A percentile compares a stretch with the other conserved stretches of the same genome.
Evolutionary conservation across 2,888 invertebrate genomes (phyloP).

Genomic region (Megaustenia siamemsis): DNA sequence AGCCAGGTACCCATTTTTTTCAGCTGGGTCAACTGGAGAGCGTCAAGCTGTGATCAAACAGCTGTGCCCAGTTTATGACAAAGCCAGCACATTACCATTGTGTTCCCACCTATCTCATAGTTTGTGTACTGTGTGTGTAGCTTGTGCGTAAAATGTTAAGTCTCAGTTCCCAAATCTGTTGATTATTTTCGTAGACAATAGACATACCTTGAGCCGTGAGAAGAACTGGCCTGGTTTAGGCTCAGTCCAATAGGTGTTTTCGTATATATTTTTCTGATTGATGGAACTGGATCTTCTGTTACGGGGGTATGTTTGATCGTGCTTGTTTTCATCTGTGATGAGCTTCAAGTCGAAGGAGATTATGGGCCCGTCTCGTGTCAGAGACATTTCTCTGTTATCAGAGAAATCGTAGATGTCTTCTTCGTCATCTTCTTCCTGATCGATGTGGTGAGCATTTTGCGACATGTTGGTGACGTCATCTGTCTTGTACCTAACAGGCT

Average conservation of each 20-base stretch:
- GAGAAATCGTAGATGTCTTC: not conserved
- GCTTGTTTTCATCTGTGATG: not conserved
- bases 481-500: not conserved
- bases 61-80: too few relatives aligned
- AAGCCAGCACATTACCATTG: too few relatives aligned
- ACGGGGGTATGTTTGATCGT: too few relatives aligned
- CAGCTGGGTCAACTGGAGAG: not conserved
- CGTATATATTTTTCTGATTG: not conserved
- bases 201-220: not conserved
- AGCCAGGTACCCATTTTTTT: too few relatives aligned
- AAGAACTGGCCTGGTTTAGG: not conserved
- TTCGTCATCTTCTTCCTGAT: not conserved
- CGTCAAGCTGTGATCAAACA: not conserved
- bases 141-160: too few relatives aligned
- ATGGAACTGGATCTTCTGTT: not conserved
- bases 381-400: not conserved
- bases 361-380: not conserved
- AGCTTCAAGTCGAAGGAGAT: not conserved
- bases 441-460: not conserved
- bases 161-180: too few relatives aligned
- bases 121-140: too few relatives aligned
- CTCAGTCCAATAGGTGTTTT: slow-evolving; percentile 9
- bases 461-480: not conserved
- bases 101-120: too few relatives aligned
- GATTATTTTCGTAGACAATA: not conserved